Conservation (phyloP, 2,113 vertebrate species). For the Microtus montanus region DNA sequence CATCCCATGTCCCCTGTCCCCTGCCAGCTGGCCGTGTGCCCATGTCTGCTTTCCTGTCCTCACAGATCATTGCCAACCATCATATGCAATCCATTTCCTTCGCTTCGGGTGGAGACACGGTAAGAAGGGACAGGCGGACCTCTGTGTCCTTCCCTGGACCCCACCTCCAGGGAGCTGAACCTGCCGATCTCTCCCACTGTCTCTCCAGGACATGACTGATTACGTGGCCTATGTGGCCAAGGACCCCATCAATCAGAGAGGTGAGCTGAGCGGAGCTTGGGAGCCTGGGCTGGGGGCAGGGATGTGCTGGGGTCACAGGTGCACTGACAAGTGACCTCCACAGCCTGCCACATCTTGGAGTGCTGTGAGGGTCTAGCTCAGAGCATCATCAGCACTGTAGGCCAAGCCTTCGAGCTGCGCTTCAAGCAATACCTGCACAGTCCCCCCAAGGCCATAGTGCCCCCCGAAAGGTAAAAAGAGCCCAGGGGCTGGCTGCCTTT, state of each 20-base stretch:
- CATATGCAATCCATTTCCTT: constrained; percentile 99
- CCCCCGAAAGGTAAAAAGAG: constrained; percentile 65
- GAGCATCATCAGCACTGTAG: constrained; percentile 96
- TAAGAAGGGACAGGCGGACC: constrained; percentile 80
- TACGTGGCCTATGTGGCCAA: constrained; percentile 90
- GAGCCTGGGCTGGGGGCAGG: not conserved
- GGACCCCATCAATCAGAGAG: constrained; percentile 91
- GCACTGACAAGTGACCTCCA: not conserved
- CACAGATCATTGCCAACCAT: constrained; percentile 95
- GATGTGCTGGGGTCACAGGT: not conserved
- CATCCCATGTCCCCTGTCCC: not conserved
- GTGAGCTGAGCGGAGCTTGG: constrained; percentile 75
- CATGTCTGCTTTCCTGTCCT: not conserved
- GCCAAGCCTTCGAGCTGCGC: constrained; percentile 97
- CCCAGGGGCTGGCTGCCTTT: not conserved
- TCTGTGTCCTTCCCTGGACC: not conserved
- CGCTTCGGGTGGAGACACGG: constrained; percentile 95
- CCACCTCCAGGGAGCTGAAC: not conserved
- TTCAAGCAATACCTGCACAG: constrained; percentile 98
- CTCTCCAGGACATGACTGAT: constrained; percentile 90
- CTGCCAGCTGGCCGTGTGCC: not conserved
- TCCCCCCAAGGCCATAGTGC: constrained; percentile 89
- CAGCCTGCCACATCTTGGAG: constrained; percentile 98
- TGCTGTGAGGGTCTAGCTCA: constrained; percentile 95
- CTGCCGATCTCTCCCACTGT: not conserved